phyloP scores from a whole-genome alignment of 1,140 invertebrate species.

The Ceratina calcarata region DNA sequence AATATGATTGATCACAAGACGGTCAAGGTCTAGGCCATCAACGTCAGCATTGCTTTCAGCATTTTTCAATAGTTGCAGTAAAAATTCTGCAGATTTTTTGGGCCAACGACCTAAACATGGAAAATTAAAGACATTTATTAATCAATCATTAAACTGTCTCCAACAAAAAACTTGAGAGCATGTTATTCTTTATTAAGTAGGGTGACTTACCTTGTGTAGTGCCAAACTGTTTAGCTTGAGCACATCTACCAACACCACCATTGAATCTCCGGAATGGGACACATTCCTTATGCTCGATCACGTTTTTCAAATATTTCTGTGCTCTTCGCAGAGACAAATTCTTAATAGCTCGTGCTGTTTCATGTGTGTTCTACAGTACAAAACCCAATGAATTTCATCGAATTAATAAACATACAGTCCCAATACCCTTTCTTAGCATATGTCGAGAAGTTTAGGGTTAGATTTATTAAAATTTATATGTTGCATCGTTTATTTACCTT shows the following conservation, averaged over 20 bases:
- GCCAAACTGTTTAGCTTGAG: conserved; percentile 98
- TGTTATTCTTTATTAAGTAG: too few relatives aligned
- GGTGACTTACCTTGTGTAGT: conserved; percentile 89
- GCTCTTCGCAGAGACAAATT: conserved; percentile 96
- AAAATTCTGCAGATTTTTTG: conserved; percentile 98
- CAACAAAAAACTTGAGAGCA: too few relatives aligned
- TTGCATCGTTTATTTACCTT: conserved; percentile 84
- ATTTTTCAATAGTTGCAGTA: conserved; percentile 97
- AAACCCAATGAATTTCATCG: background rate
- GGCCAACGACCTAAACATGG: conserved; percentile 94
- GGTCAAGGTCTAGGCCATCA: conserved; percentile 97
- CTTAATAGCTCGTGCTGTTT: conserved; percentile 98
- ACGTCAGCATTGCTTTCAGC: conserved; percentile 99
- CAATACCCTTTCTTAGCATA: conserved; percentile 31
- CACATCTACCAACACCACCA: conserved; percentile 97
- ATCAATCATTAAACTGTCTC: too few relatives aligned
- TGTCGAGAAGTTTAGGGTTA: conserved; percentile 44
- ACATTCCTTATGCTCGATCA: conserved; percentile 98
- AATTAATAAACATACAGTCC: background rate
- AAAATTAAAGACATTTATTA: too few relatives aligned
- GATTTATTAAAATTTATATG: background rate
- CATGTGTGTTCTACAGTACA: conserved; percentile 94
- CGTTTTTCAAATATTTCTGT: conserved; percentile 97
- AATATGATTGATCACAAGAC: conserved; percentile 98
- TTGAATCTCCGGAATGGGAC: conserved; percentile 99